Percentiles rank a stretch among this genome's conserved stretches.
phyloP scores from a whole-genome alignment of 2,113 vertebrate species.

The Alectura lathami region DNA sequence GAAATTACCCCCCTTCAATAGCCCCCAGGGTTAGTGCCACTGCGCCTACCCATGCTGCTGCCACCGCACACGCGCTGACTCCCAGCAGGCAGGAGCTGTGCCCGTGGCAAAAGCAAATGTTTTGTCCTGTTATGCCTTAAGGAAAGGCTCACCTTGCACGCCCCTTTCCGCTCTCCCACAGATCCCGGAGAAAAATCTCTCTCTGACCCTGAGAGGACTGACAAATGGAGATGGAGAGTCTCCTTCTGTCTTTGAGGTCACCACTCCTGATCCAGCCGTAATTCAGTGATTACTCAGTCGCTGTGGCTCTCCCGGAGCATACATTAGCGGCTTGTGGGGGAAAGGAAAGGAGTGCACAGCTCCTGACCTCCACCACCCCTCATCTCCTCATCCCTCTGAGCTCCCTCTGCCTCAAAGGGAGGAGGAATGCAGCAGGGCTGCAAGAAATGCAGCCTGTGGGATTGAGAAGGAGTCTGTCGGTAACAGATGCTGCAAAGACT shows the following conservation, averaged over 20 bases:
- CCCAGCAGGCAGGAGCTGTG: neutral
- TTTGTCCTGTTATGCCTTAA: neutral
- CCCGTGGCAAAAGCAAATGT: neutral
- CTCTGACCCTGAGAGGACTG: neutral
- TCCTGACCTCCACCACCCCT: neutral
- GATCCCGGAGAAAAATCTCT: neutral
- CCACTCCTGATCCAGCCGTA: conserved; percentile 32
- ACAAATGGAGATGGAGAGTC: conserved; percentile 42
- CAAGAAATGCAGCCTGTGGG: neutral
- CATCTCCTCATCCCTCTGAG: neutral
- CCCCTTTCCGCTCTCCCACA: neutral
- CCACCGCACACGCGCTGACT: neutral
- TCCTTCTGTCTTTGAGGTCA: conserved; percentile 44
- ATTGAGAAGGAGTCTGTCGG: neutral
- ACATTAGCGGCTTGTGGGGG: neutral
- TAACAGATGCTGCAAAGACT: neutral
- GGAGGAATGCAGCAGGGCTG: neutral
- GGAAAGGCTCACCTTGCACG: neutral
- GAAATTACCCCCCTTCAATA: neutral
- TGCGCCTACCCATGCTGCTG: neutral
- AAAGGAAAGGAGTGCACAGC: neutral
- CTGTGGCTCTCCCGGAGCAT: neutral
- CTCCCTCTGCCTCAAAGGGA: neutral
- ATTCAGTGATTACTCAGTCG: conserved; percentile 36
- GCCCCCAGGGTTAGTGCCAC: neutral